phyloP scores from a whole-genome alignment of 2,113 vertebrate species.

The Plecotus auritus region DNA sequence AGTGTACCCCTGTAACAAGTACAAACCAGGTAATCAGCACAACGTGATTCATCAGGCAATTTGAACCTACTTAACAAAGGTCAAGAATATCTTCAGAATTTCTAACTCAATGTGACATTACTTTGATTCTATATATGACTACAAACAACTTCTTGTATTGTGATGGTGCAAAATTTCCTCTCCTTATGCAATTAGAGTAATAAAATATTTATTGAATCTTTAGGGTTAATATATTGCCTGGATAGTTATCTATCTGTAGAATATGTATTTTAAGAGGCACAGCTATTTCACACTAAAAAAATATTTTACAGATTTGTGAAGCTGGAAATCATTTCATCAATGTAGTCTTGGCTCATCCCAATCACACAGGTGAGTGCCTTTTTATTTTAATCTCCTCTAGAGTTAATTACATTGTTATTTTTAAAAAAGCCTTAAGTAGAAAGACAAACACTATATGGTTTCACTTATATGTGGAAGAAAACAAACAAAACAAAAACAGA shows the following conservation, averaged over 20 bases:
- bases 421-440: neutral
- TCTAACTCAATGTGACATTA: neutral
- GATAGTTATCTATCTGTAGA: neutral
- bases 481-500: neutral
- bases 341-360: slow-evolving; percentile 79
- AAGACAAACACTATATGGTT: neutral
- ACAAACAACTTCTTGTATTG: neutral
- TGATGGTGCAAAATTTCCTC: neutral
- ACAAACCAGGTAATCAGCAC: neutral
- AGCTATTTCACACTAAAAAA: neutral
- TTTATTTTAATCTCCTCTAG: slow-evolving; percentile 30
- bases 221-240: neutral
- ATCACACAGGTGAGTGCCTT: slow-evolving; percentile 79
- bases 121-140: neutral
- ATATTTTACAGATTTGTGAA: slow-evolving; percentile 85
- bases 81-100: neutral
- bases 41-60: neutral
- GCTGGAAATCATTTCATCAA: slow-evolving; percentile 88
- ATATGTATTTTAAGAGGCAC: neutral
- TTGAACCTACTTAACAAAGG: neutral
- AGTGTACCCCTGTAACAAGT: neutral
- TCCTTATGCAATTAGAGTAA: neutral
- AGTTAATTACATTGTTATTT: neutral
- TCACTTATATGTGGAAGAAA: neutral
- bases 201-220: neutral